phyloP scores from a whole-genome alignment of 30 jellyfish, hydroid and myxozoan species.

The Nemopilema nomurai region DNA sequence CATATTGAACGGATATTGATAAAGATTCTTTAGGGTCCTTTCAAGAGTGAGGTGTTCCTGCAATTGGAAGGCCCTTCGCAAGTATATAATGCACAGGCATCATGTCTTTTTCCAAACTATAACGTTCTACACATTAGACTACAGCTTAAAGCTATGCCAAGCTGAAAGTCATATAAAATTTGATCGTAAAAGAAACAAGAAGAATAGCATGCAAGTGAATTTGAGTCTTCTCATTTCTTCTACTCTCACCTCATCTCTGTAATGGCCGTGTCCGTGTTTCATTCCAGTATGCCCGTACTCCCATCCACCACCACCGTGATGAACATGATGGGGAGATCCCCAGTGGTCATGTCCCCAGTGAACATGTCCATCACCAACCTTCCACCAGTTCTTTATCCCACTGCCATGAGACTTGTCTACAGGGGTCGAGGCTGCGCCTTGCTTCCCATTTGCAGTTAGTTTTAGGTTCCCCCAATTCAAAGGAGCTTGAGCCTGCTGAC shows the following conservation, averaged over 20 bases:
- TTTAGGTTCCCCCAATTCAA: slow-evolving; percentile 58
- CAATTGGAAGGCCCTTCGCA: too few relatives aligned
- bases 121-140: too few relatives aligned
- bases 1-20: too few relatives aligned
- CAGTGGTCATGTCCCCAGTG: slow-evolving; percentile 99
- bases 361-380: slow-evolving; percentile 98
- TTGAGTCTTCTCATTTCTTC: too few relatives aligned
- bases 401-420: slow-evolving; percentile 28
- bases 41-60: too few relatives aligned
- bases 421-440: slow-evolving; percentile 31
- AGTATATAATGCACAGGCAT: too few relatives aligned
- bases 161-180: too few relatives aligned
- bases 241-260: slow-evolving; percentile 56
- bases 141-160: too few relatives aligned
- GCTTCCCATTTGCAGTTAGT: slow-evolving; percentile 31
- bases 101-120: too few relatives aligned
- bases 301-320: slow-evolving; percentile 98
- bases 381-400: slow-evolving; percentile 95
- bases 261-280: slow-evolving; percentile 82
- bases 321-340: slow-evolving; percentile 93
- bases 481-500: slow-evolving; percentile 31
- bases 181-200: too few relatives aligned
- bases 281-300: slow-evolving; percentile 91
- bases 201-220: too few relatives aligned
- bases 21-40: too few relatives aligned